phyloP scores from a whole-genome alignment of 2,888 invertebrate species.

The Pristionchus fissidentatus region DNA sequence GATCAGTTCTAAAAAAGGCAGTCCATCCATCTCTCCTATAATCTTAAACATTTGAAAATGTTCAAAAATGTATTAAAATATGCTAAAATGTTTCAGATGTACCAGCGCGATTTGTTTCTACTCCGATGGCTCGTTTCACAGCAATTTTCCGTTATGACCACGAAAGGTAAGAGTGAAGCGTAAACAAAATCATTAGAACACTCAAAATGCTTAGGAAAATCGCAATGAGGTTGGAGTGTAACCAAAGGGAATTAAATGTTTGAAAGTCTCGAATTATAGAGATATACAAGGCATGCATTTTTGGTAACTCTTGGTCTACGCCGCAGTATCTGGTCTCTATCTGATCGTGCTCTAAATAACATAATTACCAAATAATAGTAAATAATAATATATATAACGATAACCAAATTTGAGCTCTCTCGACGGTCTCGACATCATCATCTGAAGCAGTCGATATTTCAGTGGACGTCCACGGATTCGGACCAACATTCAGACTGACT shows the following conservation, averaged over 20 bases:
- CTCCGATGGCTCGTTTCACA: conserved; percentile 46
- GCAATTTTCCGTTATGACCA: conserved; percentile 34
- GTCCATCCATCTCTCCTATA: too few species aligned
- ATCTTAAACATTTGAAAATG: too few species aligned
- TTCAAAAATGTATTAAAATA: too few species aligned
- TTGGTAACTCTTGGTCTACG: not conserved
- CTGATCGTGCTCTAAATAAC: too few species aligned
- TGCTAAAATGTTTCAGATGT: conserved; percentile 24
- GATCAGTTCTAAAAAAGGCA: too few species aligned
- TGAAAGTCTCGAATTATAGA: too few species aligned
- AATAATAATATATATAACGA: too few species aligned
- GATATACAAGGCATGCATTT: not conserved
- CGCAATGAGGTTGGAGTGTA: not conserved
- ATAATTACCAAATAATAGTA: too few species aligned
- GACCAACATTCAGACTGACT: conserved; percentile 42
- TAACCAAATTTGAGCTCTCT: not conserved
- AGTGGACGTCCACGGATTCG: conserved; percentile 46
- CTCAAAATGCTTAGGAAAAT: not conserved
- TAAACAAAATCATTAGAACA: not conserved
- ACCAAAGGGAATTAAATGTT: too few species aligned
- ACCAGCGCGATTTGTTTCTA: conserved; percentile 47
- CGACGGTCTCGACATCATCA: conserved; percentile 40
- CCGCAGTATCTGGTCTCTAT: too few species aligned
- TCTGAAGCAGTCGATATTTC: conserved; percentile 47
- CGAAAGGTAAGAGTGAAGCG: conserved; percentile 32